Evolutionary conservation across 2,113 vertebrate species (phyloP), one percentile per base, ranked within the genome.

Genomic region (Prinia subflava): DNA sequence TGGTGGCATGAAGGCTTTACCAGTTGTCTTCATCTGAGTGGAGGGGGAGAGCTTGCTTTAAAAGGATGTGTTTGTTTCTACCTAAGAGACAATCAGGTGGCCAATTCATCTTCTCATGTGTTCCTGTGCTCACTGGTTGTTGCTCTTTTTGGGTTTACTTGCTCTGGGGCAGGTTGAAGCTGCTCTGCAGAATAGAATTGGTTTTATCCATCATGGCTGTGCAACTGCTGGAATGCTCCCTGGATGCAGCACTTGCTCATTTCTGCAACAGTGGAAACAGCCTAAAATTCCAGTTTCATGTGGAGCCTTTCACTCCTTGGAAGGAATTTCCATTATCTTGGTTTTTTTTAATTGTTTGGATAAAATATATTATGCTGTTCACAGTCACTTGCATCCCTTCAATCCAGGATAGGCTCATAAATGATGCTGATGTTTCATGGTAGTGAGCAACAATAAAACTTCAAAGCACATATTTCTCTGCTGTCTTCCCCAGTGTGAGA

Each of bases 321-420:
- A 80, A 44, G 9, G 3, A 46, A 49, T 27, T 42, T 55, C 4
- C 55, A 8, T 64, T 23, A 3, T 3, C 17, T 13, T 18, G 18
- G 15, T 2, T 1, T 56, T 28, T 77, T 52, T n/a, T 1, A 23
- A n/a, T 86, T 23, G 1, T 25, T 70, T 53, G 13, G 0, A 4
- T 47, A 30, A 57, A 84, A 20, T 5, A 3, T 2, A 0, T 60
- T 20, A 55, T 62, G 9, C 16, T 6, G 5, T 13, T 87, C 13
- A 22, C 7, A 31, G 19, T n/a, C 6, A 12, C 12, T 75, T 47
- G 7, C 2, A 7, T 47, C 9, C 15, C 13, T 52, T 60, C 44
- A 63, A 0, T 47, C 20, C 22, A 46, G 28, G 21, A 15, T n/a
- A 62, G 70, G 31, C 3, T 71, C 50, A 46, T 12, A 75, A 57